Conservation (phyloP, 2,113 vertebrate species). For the Corapipo altera region DNA sequence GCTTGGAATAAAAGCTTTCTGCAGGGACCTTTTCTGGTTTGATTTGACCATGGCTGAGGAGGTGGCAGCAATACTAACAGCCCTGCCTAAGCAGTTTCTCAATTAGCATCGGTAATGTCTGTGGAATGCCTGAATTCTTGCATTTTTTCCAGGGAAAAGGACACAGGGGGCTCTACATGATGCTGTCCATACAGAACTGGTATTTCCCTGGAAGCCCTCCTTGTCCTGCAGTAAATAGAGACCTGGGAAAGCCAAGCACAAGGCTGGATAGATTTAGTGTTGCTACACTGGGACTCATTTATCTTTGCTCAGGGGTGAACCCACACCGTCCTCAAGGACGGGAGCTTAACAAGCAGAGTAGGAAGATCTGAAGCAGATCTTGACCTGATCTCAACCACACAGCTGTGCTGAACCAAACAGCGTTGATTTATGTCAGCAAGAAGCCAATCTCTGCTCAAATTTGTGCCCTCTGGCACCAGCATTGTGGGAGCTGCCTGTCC, state of each 20-base stretch:
- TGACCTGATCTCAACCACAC: not conserved
- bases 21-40: not conserved
- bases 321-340: not conserved
- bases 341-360: not conserved
- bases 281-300: not conserved
- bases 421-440: slow-evolving; percentile 12
- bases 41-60: not conserved
- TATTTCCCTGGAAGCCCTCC: not conserved
- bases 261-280: not conserved
- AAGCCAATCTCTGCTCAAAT: not conserved
- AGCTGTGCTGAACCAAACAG: not conserved
- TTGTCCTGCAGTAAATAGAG: not conserved
- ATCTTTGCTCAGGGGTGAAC: not conserved
- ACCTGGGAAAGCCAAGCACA: not conserved
- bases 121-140: not conserved
- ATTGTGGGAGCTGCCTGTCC: not conserved
- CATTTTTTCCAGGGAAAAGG: not conserved
- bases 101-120: not conserved
- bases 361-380: slow-evolving; percentile 9
- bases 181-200: not conserved
- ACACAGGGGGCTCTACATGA: not conserved
- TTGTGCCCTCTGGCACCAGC: not conserved
- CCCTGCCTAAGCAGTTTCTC: not conserved
- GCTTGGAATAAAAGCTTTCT: not conserved
- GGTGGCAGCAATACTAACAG: not conserved